These are phyloP conservation scores for Drosophila nr. medialis DNA, from an alignment of 2,888 invertebrate genomes.

Conservation along the genomic window DNA sequence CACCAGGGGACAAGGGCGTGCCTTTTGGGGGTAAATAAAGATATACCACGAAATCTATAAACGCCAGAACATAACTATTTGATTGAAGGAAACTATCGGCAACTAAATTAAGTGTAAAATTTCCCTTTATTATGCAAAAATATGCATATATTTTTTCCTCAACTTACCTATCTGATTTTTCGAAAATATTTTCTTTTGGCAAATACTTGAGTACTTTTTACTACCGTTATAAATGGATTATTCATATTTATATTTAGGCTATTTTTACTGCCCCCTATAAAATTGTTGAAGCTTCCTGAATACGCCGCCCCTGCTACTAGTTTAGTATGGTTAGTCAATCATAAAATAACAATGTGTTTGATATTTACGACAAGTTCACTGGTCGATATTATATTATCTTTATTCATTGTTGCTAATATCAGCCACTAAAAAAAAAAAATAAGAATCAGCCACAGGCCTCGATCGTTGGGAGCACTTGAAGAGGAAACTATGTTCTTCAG, in stretches of 20 bases:
- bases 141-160: not conserved
- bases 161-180: not conserved
- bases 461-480: conserved; percentile 62
- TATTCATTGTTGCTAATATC: conserved; percentile 67
- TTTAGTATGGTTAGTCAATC: conserved; percentile 27
- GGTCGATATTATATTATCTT: conserved; percentile 76
- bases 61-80: not conserved
- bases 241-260: not conserved
- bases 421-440: conserved; percentile 16
- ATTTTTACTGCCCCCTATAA: conserved; percentile 2
- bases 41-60: not conserved
- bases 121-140: not conserved
- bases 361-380: conserved; percentile 75
- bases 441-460: conserved; percentile 22
- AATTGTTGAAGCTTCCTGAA: conserved; percentile 11
- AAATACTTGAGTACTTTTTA: not conserved
- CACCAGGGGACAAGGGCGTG: conserved; percentile 45
- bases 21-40: not conserved
- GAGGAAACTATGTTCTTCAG: conserved; percentile 16
- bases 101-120: not conserved
- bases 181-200: not conserved
- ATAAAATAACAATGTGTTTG: conserved; percentile 64
- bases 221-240: not conserved
- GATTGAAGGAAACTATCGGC: not conserved
- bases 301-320: conserved; percentile 23